Conservation (phyloP, 2,888 invertebrate genomes). For the Ormia ochracea region DNA sequence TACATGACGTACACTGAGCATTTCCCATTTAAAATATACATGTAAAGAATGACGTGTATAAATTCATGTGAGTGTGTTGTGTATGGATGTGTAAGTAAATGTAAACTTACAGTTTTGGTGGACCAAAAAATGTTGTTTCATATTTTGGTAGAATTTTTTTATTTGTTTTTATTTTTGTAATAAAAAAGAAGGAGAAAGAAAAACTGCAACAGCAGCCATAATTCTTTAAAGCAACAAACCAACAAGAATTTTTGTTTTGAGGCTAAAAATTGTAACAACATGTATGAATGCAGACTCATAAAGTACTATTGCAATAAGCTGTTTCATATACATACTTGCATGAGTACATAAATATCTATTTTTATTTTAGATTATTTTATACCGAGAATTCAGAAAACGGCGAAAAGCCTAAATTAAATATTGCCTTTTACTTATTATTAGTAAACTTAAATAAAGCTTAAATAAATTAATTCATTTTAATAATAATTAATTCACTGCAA, state of each 20-base stretch:
- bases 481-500: too few relatives aligned
- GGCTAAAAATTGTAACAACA: conserved; percentile 38
- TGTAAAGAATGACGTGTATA: conserved; percentile 13
- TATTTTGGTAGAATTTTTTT: background rate
- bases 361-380: conserved; percentile 16
- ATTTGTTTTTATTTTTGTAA: background rate
- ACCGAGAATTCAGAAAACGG: background rate
- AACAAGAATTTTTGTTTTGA: conserved; percentile 36
- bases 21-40: background rate
- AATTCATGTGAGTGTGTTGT: conserved; percentile 13
- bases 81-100: conserved; percentile 8
- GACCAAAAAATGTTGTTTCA: conserved; percentile 47
- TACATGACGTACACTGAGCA: background rate
- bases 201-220: conserved; percentile 38
- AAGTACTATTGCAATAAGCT: conserved; percentile 17
- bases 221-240: conserved; percentile 48
- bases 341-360: background rate
- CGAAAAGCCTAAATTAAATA: too few relatives aligned
- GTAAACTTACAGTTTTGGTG: conserved; percentile 32
- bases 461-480: too few relatives aligned
- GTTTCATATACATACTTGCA: conserved; percentile 18
- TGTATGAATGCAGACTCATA: conserved; percentile 10
- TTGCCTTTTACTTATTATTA: too few relatives aligned
- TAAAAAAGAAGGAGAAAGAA: background rate
- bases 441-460: too few relatives aligned